Percentiles rank a stretch among this genome's conserved stretches.
Evolutionary conservation across 1,140 invertebrate genomes (phyloP).

Genomic region (Charaxes varanes): DNA sequence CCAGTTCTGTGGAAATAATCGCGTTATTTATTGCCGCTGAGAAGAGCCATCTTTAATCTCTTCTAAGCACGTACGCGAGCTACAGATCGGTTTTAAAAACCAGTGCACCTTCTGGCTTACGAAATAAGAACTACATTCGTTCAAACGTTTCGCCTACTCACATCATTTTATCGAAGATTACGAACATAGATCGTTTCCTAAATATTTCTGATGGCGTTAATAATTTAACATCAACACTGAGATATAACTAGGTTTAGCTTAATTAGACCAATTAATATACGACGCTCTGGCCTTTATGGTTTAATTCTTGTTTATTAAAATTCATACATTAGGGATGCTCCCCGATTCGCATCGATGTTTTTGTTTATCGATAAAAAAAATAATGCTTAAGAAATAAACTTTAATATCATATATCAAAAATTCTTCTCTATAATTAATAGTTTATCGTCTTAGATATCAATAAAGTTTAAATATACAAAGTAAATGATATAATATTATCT

Average conservation of each 20-base stretch:
- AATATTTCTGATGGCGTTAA: conserved; percentile 49
- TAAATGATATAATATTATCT: no score
- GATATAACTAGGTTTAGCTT: conserved; percentile 34
- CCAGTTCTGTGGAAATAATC: conserved; percentile 67
- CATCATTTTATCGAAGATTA: conserved; percentile 64
- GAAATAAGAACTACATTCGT: conserved; percentile 5
- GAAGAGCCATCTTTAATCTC: conserved; percentile 62
- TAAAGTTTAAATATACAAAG: no score
- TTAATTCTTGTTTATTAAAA: conserved; percentile 26
- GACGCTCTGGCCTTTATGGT: conserved; percentile 3
- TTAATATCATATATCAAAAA: no score
- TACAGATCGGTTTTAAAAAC: background rate
- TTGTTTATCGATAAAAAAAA: no score
- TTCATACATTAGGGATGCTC: conserved; percentile 18
- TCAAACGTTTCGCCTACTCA: conserved; percentile 6
- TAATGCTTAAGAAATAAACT: no score
- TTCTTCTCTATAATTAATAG: no score
- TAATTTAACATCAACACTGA: conserved; percentile 29
- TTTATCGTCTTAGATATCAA: no score
- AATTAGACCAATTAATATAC: conserved; percentile 37
- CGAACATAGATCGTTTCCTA: conserved; percentile 47
- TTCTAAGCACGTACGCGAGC: conserved; percentile 42
- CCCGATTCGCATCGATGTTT: no score
- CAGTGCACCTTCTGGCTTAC: background rate
- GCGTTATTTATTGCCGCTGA: conserved; percentile 62